Evolutionary conservation across 2,797 vertebrate species (phyloP), one percentile per base, ranked within the genome.

Genomic region (Ambastaia sidthimunki): DNA sequence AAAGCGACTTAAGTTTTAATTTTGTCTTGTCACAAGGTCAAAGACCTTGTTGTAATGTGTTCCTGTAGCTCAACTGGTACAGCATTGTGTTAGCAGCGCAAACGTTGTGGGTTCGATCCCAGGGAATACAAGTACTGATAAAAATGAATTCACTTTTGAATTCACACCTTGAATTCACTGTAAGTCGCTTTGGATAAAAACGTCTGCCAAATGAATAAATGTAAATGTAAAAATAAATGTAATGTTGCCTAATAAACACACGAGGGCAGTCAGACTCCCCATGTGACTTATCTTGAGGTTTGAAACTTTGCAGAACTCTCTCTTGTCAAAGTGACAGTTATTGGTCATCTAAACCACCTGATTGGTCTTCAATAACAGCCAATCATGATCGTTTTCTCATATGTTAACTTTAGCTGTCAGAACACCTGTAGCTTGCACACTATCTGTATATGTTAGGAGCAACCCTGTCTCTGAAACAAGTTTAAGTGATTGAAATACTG

Each of bases 221-320:
- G n/a, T n/a, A n/a, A n/a, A n/a, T n/a, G n/a, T n/a, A n/a, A n/a
- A n/a, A n/a, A n/a, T n/a, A n/a, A n/a, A n/a, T 90, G 90, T 86
- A 90, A 83, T 92, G 34, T 65, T 68, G 10, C 4, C 0, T 1
- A 31, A 31, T 86, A 83, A 86, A 84, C 93, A 91, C 90, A 84
- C 25, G 2, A 88, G 85, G 91, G 92, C 91, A 90, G 86, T 85
- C 47, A 21, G 28, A 23, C 25, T 19, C 57, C 50, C 59, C 48
- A 16, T 48, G 28, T 54, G 47, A 13, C 3, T n/a, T 0, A 1
- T 44, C 2, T 7, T 31, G 15, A 62, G 28, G 6, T 37, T 37
- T 9, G n/a, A 7, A 37, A 19, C 18, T 25, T 2, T 48, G 13
- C 12, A 15, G 11, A 48, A 48, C 2, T 48, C 15, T 16, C 48